These are phyloP conservation scores for Trichopoda pennipes DNA, from an alignment of 2,888 invertebrate genomes.

Conservation along the genomic window DNA sequence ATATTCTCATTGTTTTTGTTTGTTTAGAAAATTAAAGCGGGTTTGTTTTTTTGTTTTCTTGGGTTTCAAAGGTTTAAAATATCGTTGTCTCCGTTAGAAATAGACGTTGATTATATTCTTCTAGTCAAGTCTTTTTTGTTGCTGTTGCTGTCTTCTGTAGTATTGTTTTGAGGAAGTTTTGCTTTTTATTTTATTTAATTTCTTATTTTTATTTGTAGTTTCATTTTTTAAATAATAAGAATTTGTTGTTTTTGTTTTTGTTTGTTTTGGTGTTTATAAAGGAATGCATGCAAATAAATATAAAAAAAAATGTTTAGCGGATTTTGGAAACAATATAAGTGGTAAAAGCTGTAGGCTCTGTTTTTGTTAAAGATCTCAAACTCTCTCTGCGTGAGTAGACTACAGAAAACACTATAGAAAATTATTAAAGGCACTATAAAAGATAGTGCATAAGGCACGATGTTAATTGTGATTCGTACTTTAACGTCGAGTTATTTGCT, in stretches of 20 bases:
- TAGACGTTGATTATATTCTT: constrained; percentile 5
- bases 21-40: not conserved
- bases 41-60: constrained; percentile 7
- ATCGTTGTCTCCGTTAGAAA: constrained; percentile 10
- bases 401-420: too few relatives aligned
- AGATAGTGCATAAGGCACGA: too few relatives aligned
- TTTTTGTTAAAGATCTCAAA: too few relatives aligned
- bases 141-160: not conserved
- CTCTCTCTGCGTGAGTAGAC: too few relatives aligned
- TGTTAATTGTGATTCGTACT: too few relatives aligned
- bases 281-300: not conserved
- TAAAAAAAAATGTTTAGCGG: too few relatives aligned
- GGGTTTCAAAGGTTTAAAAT: constrained; percentile 29
- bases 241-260: too few relatives aligned
- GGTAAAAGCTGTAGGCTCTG: too few relatives aligned
- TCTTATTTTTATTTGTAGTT: not conserved
- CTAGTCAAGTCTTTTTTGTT: not conserved
- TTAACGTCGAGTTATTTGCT: too few relatives aligned
- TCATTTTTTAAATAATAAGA: not conserved
- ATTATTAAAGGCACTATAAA: too few relatives aligned
- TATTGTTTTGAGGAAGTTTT: constrained; percentile 20
- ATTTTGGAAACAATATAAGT: too few relatives aligned
- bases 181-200: not conserved
- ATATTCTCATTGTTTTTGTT: constrained; percentile 36
- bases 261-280: constrained; percentile 30